A percentile compares a stretch with the other conserved stretches of the same genome.
phyloP scores from a whole-genome alignment of 37 sponge, comb jelly and placozoan genomes.

The Petrosia ficiformis region DNA sequence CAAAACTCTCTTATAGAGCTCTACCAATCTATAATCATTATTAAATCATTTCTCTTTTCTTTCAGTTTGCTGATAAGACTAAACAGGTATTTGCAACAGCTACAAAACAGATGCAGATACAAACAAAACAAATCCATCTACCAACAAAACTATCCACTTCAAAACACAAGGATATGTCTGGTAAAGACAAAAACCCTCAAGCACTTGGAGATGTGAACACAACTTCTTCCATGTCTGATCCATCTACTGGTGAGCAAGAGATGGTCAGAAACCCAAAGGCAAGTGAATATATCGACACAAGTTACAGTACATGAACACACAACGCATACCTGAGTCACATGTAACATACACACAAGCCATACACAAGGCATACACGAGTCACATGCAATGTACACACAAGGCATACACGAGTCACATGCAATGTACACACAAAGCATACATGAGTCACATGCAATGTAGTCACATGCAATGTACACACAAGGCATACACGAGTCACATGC shows the following conservation, averaged over 20 bases:
- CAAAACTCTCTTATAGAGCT: too few species aligned
- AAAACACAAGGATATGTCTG: background rate
- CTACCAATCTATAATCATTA: too few species aligned
- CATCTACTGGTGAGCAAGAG: background rate
- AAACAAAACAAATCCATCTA: background rate
- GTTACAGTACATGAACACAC: too few species aligned
- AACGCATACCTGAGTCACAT: too few species aligned
- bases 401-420: too few species aligned
- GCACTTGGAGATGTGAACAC: background rate
- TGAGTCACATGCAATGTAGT: too few species aligned
- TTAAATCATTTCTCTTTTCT: background rate
- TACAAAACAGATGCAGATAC: background rate
- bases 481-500: too few species aligned
- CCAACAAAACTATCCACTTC: background rate
- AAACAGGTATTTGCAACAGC: conserved; percentile 6
- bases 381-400: too few species aligned
- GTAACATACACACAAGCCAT: too few species aligned
- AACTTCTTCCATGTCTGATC: background rate
- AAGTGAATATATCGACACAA: background rate
- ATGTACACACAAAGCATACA: too few species aligned
- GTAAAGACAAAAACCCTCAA: background rate
- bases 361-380: too few species aligned
- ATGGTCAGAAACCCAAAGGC: conserved; percentile 4
- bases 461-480: too few species aligned
- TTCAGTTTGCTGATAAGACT: conserved; percentile 4